Evolutionary conservation across 2,113 vertebrate genomes (phyloP), one percentile per base, ranked within the genome.

Genomic region (Ceyx melanurus): DNA sequence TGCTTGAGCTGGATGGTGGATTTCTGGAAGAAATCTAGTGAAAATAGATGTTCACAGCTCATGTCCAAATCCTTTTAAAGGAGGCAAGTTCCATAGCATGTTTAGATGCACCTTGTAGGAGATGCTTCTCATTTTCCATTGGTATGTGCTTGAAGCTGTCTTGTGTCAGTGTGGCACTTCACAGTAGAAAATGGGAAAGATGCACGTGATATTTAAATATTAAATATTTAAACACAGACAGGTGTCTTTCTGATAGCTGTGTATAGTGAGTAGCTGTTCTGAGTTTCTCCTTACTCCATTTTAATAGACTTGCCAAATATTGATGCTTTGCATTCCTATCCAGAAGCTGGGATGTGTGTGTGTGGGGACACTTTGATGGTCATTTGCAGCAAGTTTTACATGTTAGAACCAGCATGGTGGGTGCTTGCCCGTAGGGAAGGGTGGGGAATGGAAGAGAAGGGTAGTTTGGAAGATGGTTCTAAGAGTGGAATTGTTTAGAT

Each of bases 271-370:
- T 79, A 79, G 62, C 86, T 87, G 66, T 82, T 83, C 16, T 6
- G 4, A 5, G 13, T 93, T 82, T 81, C 79, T 92, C 1, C 5
- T 90, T 84, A 57, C 58, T 86, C 37, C 31, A 6, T 90, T 92
- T 94, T 92, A 87, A 79, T 85, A 90, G 86, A 13, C 31, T 60
- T 67, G 79, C 92, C 17, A 87, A 94, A 89, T 94, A 93, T 85
- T 94, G 86, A 92, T 83, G n/a, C 40, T 62, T n/a, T 46, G 46
- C 6, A 3, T 70, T 92, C 76, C 67, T 82, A 13, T 90, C 64
- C 71, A 76, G 74, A 89, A 82, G 28, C 56, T 37, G 17, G 18
- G 28, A 54, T 15, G 42, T 18, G 60, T n/a, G 60, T 15, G 42
- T 18, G 60, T 4, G 37, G 9, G 9, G 10, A 37, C 37, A 37